Percentiles rank a stretch among this genome's conserved stretches.
These are phyloP conservation scores for Dryobotodes eremita DNA, from an alignment of 2,888 invertebrate species.

Conservation along the genomic window DNA sequence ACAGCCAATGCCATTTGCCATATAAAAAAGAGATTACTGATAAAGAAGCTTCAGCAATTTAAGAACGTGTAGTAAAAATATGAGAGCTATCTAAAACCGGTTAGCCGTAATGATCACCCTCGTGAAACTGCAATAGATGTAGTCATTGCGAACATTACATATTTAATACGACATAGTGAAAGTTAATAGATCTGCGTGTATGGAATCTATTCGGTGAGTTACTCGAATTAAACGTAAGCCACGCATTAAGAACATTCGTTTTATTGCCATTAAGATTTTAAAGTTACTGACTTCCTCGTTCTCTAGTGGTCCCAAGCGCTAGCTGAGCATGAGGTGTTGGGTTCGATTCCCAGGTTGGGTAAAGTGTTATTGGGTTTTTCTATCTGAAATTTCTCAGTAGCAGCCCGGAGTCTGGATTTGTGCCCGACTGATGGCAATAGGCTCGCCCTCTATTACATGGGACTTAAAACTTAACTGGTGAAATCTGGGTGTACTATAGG, in stretches of 20 bases:
- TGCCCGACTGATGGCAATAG: not conserved
- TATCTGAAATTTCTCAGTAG: not conserved
- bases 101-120: conserved; percentile 44
- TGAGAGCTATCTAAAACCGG: conserved; percentile 54
- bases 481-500: not conserved
- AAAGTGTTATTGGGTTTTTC: not conserved
- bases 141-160: conserved; percentile 63
- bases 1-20: not conserved
- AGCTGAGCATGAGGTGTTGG: no score
- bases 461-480: not conserved
- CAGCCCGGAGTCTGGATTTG: no score
- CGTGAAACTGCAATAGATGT: conserved; percentile 46
- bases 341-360: not conserved
- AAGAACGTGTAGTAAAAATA: conserved; percentile 37
- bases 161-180: conserved; percentile 64
- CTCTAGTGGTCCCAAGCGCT: not conserved
- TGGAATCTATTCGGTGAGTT: conserved; percentile 52
- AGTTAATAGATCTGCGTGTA: conserved; percentile 58
- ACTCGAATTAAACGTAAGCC: conserved; percentile 36
- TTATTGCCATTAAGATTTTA: conserved; percentile 36
- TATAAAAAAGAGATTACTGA: conserved; percentile 10
- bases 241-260: not conserved
- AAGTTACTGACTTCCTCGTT: conserved; percentile 15
- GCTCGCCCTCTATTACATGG: not conserved
- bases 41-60: conserved; percentile 4